Evolutionary conservation across 2,888 invertebrate genomes (phyloP).

Genomic region (Catocala nupta): DNA sequence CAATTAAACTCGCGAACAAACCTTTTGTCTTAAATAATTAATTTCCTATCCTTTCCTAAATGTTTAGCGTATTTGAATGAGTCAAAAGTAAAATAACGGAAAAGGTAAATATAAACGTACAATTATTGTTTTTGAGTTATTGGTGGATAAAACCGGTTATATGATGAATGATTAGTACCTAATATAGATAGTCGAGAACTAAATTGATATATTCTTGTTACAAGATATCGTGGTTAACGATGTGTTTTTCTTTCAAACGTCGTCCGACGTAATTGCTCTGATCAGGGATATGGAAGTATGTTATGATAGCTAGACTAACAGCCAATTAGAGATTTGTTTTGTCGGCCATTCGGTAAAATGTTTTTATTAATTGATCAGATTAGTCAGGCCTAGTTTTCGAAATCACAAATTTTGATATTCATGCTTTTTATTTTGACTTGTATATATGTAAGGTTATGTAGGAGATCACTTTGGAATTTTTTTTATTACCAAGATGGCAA

Average conservation of each 20-base stretch:
- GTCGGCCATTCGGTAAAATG: slow-evolving; percentile 1
- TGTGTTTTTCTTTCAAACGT: slow-evolving; percentile 9
- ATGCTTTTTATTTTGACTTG: too few relatives aligned
- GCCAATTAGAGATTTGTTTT: slow-evolving; percentile 24
- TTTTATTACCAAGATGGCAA: too few relatives aligned
- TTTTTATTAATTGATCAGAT: background rate
- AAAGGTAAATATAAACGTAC: background rate
- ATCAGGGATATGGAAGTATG: slow-evolving; percentile 11
- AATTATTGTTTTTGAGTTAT: background rate
- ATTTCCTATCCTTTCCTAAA: too few relatives aligned
- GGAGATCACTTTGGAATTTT: too few relatives aligned
- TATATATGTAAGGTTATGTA: too few relatives aligned
- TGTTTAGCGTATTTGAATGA: background rate
- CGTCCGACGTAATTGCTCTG: slow-evolving; percentile 15
- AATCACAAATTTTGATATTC: background rate
- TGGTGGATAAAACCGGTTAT: slow-evolving; percentile 12
- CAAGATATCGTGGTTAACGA: slow-evolving; percentile 12
- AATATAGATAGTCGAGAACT: background rate
- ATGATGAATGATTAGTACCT: slow-evolving; percentile 12
- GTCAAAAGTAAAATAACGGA: slow-evolving; percentile 25
- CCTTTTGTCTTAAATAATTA: too few relatives aligned
- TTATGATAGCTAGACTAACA: slow-evolving; percentile 12
- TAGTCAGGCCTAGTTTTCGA: background rate
- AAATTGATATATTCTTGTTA: slow-evolving; percentile 31
- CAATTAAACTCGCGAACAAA: too few relatives aligned